Base-by-base conservation (phyloP, 2,113 vertebrate species). In the Mus spicilegus region DNA sequence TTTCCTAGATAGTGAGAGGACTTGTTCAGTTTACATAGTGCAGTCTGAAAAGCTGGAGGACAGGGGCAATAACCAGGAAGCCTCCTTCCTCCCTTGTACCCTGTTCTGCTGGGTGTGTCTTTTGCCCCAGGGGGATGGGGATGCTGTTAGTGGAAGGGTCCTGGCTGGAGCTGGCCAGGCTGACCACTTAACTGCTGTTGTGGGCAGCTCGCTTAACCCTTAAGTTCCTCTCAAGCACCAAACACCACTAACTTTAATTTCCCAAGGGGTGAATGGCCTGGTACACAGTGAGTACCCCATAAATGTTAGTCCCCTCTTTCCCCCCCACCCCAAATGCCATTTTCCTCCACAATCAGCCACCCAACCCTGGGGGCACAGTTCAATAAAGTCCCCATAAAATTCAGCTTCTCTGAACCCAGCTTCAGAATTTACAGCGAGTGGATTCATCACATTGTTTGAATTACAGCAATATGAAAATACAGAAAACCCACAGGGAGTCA, bases 381-480 rank as follows among this genome's bases (percentile, higher is more conserved):
- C 95, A 87, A 69, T 97, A 97, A 85, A 9, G 0, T 93, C 87
- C 87, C 92, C 85, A 2, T 98, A 97, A 98, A 98, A 94, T 85
- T 92, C 87, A 94, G 96, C 93, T 95, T 92, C 97, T 97, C 19
- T 96, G 96, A 97, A 93, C 94, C 90, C 14, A 96, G 95, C 92
- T 85, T 97, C 63, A 22, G 97, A 98, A 98, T 96, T 93, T 6
- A 96, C 2, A 67, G 96, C 46, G 33, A 97, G 97, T 97, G 90
- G 96, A 98, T 97, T 94, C 93, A 85, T 98, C 98, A 97, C 98
- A 93, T 98, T 99, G 98, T 99, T 98, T 97, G 97, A 98, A 98
- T 98, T 98, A 98, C 91, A 96, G 93, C 96, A 95, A 93, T 98
- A 98, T 98, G 98, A 98, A 98, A 97, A 98, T 96, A 98, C 95